Evolutionary conservation across 92 coral and sea anemone species (phyloP), one percentile per base, ranked within the genome.

Genomic region (Epizoanthus fatuus): DNA sequence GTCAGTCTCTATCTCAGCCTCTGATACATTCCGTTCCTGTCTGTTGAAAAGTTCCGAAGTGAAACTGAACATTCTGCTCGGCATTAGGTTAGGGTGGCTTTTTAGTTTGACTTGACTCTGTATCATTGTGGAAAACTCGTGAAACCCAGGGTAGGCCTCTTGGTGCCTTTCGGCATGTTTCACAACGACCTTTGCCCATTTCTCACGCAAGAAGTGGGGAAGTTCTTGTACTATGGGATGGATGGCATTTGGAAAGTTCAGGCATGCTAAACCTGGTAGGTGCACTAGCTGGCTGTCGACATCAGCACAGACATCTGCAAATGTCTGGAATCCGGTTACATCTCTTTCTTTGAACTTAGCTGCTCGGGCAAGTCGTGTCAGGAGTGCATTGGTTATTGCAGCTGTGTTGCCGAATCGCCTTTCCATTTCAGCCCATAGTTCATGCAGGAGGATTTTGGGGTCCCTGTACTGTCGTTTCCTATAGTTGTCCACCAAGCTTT

Each of bases 341-440:
- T 75, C 84, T 62, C 53, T 60, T n/a, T 74, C 74, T 74, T 17
- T 29, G 0, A 29, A 29, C 35, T 29, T 29, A 29, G 35, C 35
- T 29, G 35, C 35, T 29, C 2, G 35, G 13, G 35, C 13, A 6
- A 84, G 84, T 15, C 88, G 72, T 15, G 74, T 74, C 4, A 84
- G 59, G 15, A 74, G 32, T 2, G 74, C 7, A 65, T 74, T 58
- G 15, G 84, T 84, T 4, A 84, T 84, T 3, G 83, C 74, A 29
- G 88, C 82, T 63, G 88, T 56, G 54, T 74, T 84, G 6, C 86
- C 78, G n/a, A 86, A 86, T 14, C 86, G 79, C 44, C 86, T 49
- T 52, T 75, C 90, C 47, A 86, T n/a, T 54, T 86, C 90, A 35
- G 32, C 49, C 86, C 86, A 79, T 1, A 79, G 79, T 3, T 86